phyloP scores from a whole-genome alignment of 2,888 invertebrate genomes.

The Mechanitis mazaeus region DNA sequence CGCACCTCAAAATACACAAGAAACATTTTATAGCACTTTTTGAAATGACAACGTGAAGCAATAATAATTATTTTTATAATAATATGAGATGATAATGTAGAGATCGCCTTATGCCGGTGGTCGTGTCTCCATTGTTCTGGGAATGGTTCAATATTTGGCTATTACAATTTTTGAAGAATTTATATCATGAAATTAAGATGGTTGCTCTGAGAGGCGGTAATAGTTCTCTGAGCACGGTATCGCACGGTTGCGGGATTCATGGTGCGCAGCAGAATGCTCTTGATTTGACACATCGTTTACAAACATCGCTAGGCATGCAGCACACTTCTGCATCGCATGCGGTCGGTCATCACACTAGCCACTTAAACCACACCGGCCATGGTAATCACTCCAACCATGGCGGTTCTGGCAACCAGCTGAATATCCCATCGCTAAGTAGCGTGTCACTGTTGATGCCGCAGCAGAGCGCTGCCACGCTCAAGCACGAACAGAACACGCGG shows the following conservation, averaged over 20 bases:
- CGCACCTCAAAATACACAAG: constrained; percentile 19
- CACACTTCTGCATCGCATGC: constrained; percentile 46
- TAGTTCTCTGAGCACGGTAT: constrained; percentile 52
- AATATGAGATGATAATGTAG: constrained; percentile 34
- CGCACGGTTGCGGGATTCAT: constrained; percentile 53
- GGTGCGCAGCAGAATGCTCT: constrained; percentile 50
- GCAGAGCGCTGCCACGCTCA: constrained; percentile 43
- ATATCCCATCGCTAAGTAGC: constrained; percentile 27
- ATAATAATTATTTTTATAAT: constrained; percentile 30
- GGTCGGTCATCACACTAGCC: constrained; percentile 52
- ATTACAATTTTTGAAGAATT: constrained; percentile 64
- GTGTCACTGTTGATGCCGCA: constrained; percentile 31
- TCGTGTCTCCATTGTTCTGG: constrained; percentile 64
- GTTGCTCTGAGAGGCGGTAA: constrained; percentile 64
- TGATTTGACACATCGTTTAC: constrained; percentile 58
- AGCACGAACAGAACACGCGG: constrained; percentile 56
- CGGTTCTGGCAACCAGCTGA: constrained; percentile 23
- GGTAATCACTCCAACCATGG: constrained; percentile 27
- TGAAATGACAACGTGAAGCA: constrained; percentile 27
- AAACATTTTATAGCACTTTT: constrained; percentile 14
- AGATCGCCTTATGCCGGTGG: constrained; percentile 55
- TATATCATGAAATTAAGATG: constrained; percentile 73
- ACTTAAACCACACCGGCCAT: constrained; percentile 46
- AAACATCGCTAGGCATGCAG: constrained; percentile 56
- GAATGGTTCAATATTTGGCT: constrained; percentile 73